Conservation (phyloP, 2,113 vertebrate genomes). For the Brevimyrus niger region DNA sequence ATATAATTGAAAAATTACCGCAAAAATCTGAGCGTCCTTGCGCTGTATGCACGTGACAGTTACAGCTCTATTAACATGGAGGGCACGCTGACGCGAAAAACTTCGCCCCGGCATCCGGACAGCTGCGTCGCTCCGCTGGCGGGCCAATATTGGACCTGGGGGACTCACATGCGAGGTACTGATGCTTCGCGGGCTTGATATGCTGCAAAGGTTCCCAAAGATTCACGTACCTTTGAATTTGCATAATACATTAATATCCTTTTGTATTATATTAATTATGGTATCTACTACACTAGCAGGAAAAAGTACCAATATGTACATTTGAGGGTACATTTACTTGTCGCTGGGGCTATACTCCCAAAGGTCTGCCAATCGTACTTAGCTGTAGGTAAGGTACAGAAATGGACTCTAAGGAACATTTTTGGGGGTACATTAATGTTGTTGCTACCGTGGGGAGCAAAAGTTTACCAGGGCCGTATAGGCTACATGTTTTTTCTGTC, state of each 20-base stretch:
- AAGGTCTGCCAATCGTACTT: background rate
- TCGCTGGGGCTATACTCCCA: background rate
- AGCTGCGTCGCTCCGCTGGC: slow-evolving; percentile 70
- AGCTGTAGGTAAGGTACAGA: background rate
- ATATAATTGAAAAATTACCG: background rate
- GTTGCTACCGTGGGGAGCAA: background rate
- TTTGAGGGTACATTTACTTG: background rate
- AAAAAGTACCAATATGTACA: background rate
- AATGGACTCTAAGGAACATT: background rate
- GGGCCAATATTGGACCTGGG: slow-evolving; percentile 76
- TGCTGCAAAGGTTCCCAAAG: background rate
- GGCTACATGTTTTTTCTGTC: background rate
- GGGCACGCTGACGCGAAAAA: slow-evolving; percentile 66
- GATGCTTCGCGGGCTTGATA: slow-evolving; percentile 5
- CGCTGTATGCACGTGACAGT: slow-evolving; percentile 37
- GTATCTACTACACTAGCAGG: background rate
- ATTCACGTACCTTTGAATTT: background rate
- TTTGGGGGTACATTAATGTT: background rate
- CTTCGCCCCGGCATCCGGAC: slow-evolving; percentile 73
- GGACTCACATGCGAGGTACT: slow-evolving; percentile 56
- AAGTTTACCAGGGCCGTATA: background rate
- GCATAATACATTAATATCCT: background rate
- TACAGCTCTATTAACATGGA: slow-evolving; percentile 84
- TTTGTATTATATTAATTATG: background rate
- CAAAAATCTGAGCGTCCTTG: background rate